Conservation (phyloP, 2,797 vertebrate species). For the Lemur catta region DNA sequence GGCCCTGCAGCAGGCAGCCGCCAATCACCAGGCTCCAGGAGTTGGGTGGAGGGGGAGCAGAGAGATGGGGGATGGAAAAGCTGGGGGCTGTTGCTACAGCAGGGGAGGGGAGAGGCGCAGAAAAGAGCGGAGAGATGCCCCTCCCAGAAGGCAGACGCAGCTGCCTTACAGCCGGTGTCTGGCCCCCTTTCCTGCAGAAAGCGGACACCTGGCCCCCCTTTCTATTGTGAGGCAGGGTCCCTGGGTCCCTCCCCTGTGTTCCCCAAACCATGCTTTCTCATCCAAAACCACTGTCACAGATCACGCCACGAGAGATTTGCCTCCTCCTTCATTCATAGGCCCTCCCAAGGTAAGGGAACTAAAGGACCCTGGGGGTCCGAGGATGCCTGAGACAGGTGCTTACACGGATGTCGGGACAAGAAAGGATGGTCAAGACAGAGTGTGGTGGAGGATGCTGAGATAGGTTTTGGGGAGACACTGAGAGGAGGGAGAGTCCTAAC, state of each 20-base stretch:
- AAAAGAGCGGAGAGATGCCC: constrained; percentile 37
- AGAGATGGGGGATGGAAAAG: constrained; percentile 37
- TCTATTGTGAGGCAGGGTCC: not conserved
- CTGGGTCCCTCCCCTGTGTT: not conserved
- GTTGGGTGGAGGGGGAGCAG: constrained; percentile 47
- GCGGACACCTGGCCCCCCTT: not conserved
- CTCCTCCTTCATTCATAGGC: not conserved
- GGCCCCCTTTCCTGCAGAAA: not conserved
- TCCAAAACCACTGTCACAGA: not conserved
- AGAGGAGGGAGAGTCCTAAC: not conserved
- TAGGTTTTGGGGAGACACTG: constrained; percentile 18
- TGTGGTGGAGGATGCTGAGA: not conserved
- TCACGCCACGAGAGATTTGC: not conserved
- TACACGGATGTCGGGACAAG: not conserved
- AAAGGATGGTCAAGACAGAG: not conserved
- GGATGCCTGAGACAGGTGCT: not conserved
- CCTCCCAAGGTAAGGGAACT: not conserved
- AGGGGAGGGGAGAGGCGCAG: constrained; percentile 31
- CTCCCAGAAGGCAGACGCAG: constrained; percentile 8
- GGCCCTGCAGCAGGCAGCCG: constrained; percentile 77
- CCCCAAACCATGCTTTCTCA: not conserved
- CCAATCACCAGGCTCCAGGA: constrained; percentile 73
- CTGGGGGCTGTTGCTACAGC: constrained; percentile 62
- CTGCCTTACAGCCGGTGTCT: not conserved
- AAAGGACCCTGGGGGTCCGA: not conserved